Evolutionary conservation across 2,888 invertebrate genomes (phyloP).

Genomic region (Zele albiditarsus): DNA sequence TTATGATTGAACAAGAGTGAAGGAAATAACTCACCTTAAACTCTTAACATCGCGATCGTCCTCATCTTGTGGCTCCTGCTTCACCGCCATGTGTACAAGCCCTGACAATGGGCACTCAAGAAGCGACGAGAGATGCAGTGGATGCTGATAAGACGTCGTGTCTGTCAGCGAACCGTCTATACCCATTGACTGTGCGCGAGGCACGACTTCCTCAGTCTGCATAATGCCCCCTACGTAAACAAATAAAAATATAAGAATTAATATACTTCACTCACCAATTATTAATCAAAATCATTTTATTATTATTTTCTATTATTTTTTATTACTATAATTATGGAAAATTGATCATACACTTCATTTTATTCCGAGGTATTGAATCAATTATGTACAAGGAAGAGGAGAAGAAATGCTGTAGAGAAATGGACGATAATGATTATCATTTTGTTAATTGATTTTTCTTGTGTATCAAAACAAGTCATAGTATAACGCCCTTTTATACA

Average conservation of each 20-base stretch:
- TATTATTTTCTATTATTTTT: neutral
- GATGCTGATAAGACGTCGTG: conserved; percentile 58
- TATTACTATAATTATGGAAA: too few species aligned
- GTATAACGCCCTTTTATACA: too few species aligned
- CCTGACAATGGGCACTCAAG: conserved; percentile 63
- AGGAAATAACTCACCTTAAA: conserved; percentile 57
- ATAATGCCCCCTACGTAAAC: conserved; percentile 70
- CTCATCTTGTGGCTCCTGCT: conserved; percentile 71
- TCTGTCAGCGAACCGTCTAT: conserved; percentile 67
- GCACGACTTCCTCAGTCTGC: conserved; percentile 72
- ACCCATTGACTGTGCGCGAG: conserved; percentile 67
- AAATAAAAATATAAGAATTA: conserved; percentile 26
- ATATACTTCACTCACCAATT: conserved; percentile 21
- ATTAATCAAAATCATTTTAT: neutral
- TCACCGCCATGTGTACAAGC: conserved; percentile 70
- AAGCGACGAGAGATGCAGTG: conserved; percentile 61
- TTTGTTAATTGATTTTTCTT: too few species aligned
- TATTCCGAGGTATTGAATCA: neutral
- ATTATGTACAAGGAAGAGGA: neutral
- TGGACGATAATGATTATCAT: too few species aligned
- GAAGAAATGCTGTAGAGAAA: too few species aligned
- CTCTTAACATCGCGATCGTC: conserved; percentile 64
- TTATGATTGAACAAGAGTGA: neutral
- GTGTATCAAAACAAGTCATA: too few species aligned
- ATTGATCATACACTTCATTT: too few species aligned